These are phyloP conservation scores for Limnephilus rhombicus DNA, from an alignment of 2,888 invertebrate genomes.

Conservation along the genomic window DNA sequence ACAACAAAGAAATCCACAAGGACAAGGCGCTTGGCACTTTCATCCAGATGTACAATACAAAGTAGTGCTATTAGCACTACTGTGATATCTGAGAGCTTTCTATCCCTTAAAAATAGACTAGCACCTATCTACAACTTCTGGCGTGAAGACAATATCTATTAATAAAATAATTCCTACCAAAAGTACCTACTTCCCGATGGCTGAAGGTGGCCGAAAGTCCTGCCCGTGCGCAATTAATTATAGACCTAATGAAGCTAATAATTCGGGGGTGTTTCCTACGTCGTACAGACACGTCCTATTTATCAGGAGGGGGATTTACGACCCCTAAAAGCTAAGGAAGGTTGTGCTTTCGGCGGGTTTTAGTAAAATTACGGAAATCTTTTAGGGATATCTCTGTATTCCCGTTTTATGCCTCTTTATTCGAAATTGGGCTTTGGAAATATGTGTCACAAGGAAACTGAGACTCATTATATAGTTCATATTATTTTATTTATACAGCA, in stretches of 20 bases:
- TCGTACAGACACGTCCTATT: constrained; percentile 18
- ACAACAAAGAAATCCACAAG: neutral
- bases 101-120: neutral
- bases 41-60: neutral
- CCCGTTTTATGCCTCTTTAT: neutral
- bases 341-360: neutral
- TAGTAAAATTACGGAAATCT: neutral
- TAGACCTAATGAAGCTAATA: constrained; percentile 14
- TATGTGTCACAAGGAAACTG: too few species aligned
- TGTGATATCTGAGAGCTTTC: neutral
- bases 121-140: neutral
- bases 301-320: constrained; percentile 6
- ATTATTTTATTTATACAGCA: too few species aligned
- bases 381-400: neutral
- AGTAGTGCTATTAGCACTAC: neutral
- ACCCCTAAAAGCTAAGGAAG: neutral
- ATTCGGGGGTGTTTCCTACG: neutral
- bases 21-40: neutral
- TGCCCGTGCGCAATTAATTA: constrained; percentile 12
- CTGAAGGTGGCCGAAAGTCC: neutral
- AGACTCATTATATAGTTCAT: too few species aligned
- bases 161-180: neutral
- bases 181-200: neutral
- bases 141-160: neutral
- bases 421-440: neutral